These are phyloP conservation scores for Venturia canescens DNA, from an alignment of 1,140 invertebrate genomes.

Conservation along the genomic window DNA sequence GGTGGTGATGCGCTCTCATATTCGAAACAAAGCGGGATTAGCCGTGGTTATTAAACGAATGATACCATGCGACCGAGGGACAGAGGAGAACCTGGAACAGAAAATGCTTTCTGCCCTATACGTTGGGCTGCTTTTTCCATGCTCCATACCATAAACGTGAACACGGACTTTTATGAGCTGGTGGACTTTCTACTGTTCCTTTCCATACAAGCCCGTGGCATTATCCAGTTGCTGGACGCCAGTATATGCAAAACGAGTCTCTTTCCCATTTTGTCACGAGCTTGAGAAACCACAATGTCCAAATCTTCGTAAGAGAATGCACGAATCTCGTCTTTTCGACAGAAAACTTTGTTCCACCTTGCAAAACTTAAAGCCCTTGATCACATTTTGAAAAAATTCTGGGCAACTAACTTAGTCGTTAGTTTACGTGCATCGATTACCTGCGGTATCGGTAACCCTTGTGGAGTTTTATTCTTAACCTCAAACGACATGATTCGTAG, in stretches of 20 bases:
- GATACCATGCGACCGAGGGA: conserved; percentile 53
- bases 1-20: conserved; percentile 50
- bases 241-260: conserved; percentile 59
- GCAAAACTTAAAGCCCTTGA: not conserved
- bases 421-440: too few species aligned
- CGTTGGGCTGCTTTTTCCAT: conserved; percentile 15
- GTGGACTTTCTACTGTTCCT: conserved; percentile 1
- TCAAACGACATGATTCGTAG: not conserved
- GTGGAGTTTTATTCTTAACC: not conserved
- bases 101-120: conserved; percentile 23
- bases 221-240: conserved; percentile 52
- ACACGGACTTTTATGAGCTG: conserved; percentile 9
- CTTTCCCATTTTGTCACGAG: conserved; percentile 55
- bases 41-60: conserved; percentile 63
- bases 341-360: conserved; percentile 55
- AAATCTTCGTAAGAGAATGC: conserved; percentile 54
- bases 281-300: not conserved
- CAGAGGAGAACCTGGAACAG: conserved; percentile 6
- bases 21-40: conserved; percentile 60
- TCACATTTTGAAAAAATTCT: not conserved
- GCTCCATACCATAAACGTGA: not conserved
- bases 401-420: not conserved
- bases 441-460: too few species aligned
- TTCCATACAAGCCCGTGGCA: conserved; percentile 31
- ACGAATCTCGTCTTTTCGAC: conserved; percentile 34